These are phyloP conservation scores for Coilia nasus DNA, from an alignment of 2,797 vertebrate genomes.

Conservation along the genomic window DNA sequence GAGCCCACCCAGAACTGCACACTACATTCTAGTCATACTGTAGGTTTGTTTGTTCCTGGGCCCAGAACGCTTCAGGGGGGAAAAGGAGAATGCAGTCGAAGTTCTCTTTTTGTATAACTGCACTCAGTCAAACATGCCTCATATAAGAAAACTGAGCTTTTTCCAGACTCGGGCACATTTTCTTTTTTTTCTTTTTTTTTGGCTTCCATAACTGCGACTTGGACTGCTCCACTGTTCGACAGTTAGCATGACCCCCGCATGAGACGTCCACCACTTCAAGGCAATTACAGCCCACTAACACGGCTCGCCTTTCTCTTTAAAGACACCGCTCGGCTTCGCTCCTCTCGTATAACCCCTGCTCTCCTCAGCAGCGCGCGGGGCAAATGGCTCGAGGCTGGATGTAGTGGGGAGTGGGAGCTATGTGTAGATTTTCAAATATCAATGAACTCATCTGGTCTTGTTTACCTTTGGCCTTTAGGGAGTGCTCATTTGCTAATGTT, in stretches of 20 bases:
- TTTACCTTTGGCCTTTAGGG: conserved; percentile 2
- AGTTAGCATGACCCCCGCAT: conserved; percentile 19
- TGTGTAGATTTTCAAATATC: conserved; percentile 44
- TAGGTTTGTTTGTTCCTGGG: neutral
- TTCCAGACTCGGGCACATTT: neutral
- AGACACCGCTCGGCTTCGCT: neutral
- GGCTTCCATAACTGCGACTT: neutral
- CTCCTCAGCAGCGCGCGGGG: neutral
- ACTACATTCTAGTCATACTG: conserved; percentile 9
- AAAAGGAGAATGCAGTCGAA: neutral
- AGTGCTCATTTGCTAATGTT: neutral
- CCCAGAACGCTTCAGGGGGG: neutral
- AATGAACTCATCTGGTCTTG: conserved; percentile 44
- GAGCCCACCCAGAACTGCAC: neutral
- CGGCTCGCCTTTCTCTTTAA: neutral
- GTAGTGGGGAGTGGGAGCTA: neutral
- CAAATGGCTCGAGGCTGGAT: neutral
- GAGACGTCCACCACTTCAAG: conserved; percentile 9
- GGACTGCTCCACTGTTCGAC: neutral
- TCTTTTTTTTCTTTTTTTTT: neutral
- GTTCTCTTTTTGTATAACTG: neutral
- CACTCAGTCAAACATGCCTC: neutral
- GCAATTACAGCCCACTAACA: conserved; percentile 3
- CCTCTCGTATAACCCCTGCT: neutral
- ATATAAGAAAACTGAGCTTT: conserved; percentile 2